Evolutionary conservation across 2,797 vertebrate genomes (phyloP), one percentile per base, ranked within the genome.

Genomic region (Gymnothorax javanicus): DNA sequence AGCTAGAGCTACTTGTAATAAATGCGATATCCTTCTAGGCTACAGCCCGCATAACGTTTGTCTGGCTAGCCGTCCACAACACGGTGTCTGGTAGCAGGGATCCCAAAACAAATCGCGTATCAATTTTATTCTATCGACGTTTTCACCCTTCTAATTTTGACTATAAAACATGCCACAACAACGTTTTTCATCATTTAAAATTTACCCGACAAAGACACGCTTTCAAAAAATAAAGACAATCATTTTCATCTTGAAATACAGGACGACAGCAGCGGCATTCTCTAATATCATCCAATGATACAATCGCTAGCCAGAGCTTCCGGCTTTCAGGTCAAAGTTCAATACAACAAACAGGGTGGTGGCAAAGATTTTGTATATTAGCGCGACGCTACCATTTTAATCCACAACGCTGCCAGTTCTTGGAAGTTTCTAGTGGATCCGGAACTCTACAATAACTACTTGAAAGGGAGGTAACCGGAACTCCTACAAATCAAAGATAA

Each of bases 51-150:
- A 43, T 43, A 43, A 43, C 33, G 33, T 43, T 43, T 43, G 33
- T 43, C 33, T 43, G 33, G 33, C 33, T 43, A 2, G 33, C 33
- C 33, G 33, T 43, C 33, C 33, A 56, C 43, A 9, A 12, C 13
- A 81, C 17, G 23, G 7, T 81, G 54, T 56, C 58, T 62, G 12
- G 27, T 56, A 90, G 94, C 93, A 92, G 90, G 93, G 91, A 94
- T 89, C 91, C 86, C 62, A 87, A 52, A 84, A 89, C 84, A 60
- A 8, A 9, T 85, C 85, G 43, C 12, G 85, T 85, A 85, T 59
- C 87, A 84, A 79, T 57, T 79, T 33, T 27, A 67, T 2, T 43
- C 6, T 5, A 64, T 60, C 13, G 64, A 83, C 25, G 82, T 86
- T 23, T 2, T n/a, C 23, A 20, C 1, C 20, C 56, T 50, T 13